Conservation (phyloP, 2,888 invertebrate species). For the Loripinus fragilis region DNA sequence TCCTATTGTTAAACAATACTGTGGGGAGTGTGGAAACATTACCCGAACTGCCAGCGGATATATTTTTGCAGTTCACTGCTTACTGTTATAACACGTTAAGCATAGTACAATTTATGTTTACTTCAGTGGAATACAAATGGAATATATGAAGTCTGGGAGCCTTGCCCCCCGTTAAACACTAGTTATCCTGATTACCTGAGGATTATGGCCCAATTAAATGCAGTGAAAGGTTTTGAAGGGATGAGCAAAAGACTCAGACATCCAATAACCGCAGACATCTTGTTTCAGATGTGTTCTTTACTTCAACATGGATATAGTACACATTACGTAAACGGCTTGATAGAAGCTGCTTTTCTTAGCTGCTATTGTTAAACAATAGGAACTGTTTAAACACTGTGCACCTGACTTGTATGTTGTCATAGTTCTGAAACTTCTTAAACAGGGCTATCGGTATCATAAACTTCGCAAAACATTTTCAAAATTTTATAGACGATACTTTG, state of each 20-base stretch:
- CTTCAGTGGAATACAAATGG: not conserved
- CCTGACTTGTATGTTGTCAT: not conserved
- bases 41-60: not conserved
- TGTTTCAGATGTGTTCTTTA: not conserved
- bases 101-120: not conserved
- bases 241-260: not conserved
- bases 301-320: not conserved
- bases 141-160: not conserved
- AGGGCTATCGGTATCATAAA: no score
- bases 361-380: not conserved
- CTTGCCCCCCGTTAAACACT: not conserved
- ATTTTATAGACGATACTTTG: no score
- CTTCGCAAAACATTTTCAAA: no score
- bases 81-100: not conserved
- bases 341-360: not conserved
- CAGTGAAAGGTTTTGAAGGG: not conserved
- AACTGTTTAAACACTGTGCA: not conserved
- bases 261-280: not conserved
- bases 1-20: not conserved
- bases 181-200: not conserved
- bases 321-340: not conserved
- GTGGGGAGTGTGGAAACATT: not conserved
- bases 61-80: not conserved
- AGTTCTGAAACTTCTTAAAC: not conserved
- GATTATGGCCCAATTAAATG: not conserved